phyloP scores from a whole-genome alignment of 2,113 vertebrate species.

The Otis tarda region DNA sequence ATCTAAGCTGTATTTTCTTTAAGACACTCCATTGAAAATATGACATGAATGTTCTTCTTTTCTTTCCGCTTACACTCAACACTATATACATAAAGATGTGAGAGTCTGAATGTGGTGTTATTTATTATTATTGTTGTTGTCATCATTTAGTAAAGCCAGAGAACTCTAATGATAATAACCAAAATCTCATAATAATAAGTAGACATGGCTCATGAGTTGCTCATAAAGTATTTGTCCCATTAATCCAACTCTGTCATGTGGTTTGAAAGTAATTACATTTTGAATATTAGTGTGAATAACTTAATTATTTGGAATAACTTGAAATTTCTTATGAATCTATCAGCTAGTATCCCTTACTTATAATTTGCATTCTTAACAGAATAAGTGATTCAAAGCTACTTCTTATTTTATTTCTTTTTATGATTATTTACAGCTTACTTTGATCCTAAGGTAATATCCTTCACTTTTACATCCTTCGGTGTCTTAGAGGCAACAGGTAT shows the following conservation, averaged over 20 bases:
- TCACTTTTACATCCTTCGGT: not conserved
- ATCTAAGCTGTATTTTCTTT: not conserved
- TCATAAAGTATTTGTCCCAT: conserved; percentile 10
- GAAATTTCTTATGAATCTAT: conserved; percentile 12
- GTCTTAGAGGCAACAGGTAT: not conserved
- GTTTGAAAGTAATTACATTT: conserved; percentile 40
- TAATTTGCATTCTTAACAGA: not conserved
- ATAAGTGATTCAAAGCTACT: not conserved
- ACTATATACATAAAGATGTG: not conserved
- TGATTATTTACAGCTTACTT: not conserved
- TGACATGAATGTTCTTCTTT: not conserved
- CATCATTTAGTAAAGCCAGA: conserved; percentile 21
- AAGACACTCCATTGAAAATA: not conserved
- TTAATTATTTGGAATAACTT: conserved; percentile 32
- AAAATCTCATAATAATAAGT: not conserved
- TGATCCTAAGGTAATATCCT: not conserved
- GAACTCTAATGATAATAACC: conserved; percentile 9
- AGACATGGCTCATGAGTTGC: not conserved
- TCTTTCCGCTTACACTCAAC: not conserved
- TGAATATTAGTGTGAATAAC: conserved; percentile 12
- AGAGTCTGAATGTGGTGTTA: not conserved
- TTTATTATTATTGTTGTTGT: not conserved
- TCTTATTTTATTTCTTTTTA: not conserved
- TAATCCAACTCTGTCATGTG: not conserved
- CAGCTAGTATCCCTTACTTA: not conserved